phyloP scores from a whole-genome alignment of 2,113 vertebrate genomes.

The Melospiza melodia region DNA sequence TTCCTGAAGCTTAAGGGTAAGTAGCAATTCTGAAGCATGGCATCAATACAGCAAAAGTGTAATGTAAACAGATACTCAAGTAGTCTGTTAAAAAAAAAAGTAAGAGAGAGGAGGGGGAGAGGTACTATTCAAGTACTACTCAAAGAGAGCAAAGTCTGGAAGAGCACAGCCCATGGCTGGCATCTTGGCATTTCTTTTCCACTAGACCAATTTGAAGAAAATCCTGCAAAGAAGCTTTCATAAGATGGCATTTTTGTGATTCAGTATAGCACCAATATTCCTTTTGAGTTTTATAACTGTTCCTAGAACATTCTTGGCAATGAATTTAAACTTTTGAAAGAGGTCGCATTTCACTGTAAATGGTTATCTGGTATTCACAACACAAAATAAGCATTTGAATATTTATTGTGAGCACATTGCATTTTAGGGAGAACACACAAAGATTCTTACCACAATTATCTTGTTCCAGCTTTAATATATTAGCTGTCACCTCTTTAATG shows the following conservation, averaged over 20 bases:
- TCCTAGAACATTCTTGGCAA: slow-evolving; percentile 53
- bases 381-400: slow-evolving; percentile 76
- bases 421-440: slow-evolving; percentile 74
- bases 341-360: slow-evolving; percentile 66
- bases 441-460: slow-evolving; percentile 76
- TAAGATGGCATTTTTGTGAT: slow-evolving; percentile 34
- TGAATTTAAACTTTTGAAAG: slow-evolving; percentile 64
- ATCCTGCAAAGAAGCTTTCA: slow-evolving; percentile 62
- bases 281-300: slow-evolving; percentile 61
- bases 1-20: neutral
- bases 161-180: slow-evolving; percentile 12
- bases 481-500: slow-evolving; percentile 79
- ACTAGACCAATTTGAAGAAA: slow-evolving; percentile 46
- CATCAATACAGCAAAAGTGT: neutral
- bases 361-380: slow-evolving; percentile 72
- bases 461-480: slow-evolving; percentile 77
- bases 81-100: neutral
- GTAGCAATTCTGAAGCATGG: neutral
- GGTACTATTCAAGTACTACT: slow-evolving; percentile 15
- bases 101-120: neutral
- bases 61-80: slow-evolving; percentile 39
- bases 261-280: slow-evolving; percentile 64
- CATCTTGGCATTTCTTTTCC: slow-evolving; percentile 50
- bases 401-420: slow-evolving; percentile 68
- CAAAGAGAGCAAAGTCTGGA: slow-evolving; percentile 33